These are phyloP conservation scores for Corythaeola cristata DNA, from an alignment of 2,113 vertebrate genomes.

Conservation along the genomic window DNA sequence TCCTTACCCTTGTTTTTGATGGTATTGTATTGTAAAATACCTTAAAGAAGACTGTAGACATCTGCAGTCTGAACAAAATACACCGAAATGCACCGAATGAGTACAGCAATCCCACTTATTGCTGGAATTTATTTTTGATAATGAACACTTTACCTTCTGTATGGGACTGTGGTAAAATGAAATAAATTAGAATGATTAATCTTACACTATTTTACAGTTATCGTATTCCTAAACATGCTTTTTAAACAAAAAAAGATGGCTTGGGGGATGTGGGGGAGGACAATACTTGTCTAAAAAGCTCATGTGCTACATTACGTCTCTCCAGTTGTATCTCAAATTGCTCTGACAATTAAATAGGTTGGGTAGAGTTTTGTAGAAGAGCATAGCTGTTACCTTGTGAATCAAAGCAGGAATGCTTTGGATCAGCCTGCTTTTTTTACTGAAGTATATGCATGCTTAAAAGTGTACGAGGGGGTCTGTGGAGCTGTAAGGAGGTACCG, in stretches of 20 bases:
- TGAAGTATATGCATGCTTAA: neutral
- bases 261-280: too few species aligned
- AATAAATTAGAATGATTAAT: neutral
- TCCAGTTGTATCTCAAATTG: neutral
- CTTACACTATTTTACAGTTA: neutral
- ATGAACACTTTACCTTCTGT: neutral
- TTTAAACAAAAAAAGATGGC: neutral
- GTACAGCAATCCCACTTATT: neutral
- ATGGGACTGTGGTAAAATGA: neutral
- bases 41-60: neutral
- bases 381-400: neutral
- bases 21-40: neutral
- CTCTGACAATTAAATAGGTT: neutral
- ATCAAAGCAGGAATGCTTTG: neutral
- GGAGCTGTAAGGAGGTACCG: neutral
- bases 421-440: neutral
- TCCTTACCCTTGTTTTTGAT: neutral
- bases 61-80: neutral
- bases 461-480: neutral
- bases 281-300: neutral
- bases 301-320: neutral
- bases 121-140: neutral
- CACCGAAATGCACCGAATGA: neutral
- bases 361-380: neutral
- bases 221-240: neutral